Percentiles rank a stretch among this genome's conserved stretches.
Conservation (phyloP, 2,888 invertebrate genomes). For the Orthonevra nobilis region DNA sequence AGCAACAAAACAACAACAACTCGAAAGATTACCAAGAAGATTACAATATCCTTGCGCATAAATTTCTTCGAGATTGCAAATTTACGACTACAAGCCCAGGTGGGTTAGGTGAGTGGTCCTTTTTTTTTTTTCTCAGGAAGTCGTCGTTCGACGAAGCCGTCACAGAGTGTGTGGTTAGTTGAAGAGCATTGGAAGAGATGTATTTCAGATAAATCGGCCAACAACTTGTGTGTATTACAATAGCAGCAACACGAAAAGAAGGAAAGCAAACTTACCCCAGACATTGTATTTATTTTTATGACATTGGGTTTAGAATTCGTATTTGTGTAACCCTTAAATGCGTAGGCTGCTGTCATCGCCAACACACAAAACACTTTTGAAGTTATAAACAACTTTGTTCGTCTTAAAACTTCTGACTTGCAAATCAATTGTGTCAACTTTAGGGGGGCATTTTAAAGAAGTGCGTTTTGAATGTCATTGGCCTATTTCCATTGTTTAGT, state of each 20-base stretch:
- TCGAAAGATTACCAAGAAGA: conserved; percentile 24
- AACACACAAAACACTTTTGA: background rate
- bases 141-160: background rate
- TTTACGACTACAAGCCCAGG: conserved; percentile 40
- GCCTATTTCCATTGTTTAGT: no score
- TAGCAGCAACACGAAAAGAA: no score
- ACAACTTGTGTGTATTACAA: background rate
- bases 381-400: no score
- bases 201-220: conserved; percentile 25
- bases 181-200: conserved; percentile 5
- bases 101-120: conserved; percentile 44
- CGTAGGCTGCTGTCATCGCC: conserved; percentile 36
- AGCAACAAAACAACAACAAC: no score
- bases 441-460: no score
- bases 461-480: no score
- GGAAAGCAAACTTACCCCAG: conserved; percentile 6
- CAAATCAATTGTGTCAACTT: no score
- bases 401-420: background rate
- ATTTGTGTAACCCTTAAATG: conserved; percentile 17
- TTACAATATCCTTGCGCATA: conserved; percentile 50
- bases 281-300: conserved; percentile 43
- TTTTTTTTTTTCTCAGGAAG: conserved; percentile 46
- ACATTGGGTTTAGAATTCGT: conserved; percentile 38
- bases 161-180: conserved; percentile 4
- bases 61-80: conserved; percentile 49